phyloP scores from a whole-genome alignment of 2,113 vertebrate species.

The Urocolius indicus region DNA sequence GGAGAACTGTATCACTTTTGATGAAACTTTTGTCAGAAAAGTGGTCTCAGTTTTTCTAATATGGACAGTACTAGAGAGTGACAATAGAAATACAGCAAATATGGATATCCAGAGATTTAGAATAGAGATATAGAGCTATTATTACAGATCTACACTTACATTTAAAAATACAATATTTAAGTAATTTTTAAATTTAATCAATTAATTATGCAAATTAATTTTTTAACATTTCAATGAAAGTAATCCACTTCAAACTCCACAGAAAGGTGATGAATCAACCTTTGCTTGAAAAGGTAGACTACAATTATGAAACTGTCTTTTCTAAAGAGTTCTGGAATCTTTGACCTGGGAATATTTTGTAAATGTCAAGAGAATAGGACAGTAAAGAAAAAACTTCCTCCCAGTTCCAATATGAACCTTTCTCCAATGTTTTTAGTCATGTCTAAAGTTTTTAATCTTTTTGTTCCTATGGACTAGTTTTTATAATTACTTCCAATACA shows the following conservation, averaged over 20 bases:
- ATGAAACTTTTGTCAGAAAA: neutral
- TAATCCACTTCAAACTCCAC: neutral
- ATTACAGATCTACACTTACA: neutral
- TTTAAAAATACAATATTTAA: neutral
- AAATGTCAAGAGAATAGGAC: neutral
- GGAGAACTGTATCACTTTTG: neutral
- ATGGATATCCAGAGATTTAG: neutral
- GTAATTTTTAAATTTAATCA: no score
- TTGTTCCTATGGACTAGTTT: neutral
- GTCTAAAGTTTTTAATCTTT: neutral
- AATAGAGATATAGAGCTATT: neutral
- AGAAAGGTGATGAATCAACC: neutral
- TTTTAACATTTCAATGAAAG: neutral
- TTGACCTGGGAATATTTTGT: neutral
- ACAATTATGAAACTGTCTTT: neutral
- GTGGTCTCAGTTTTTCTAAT: neutral
- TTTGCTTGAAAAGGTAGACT: neutral
- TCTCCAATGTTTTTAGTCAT: neutral
- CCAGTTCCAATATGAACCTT: neutral
- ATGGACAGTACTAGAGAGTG: neutral
- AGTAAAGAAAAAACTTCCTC: neutral
- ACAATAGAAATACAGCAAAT: neutral
- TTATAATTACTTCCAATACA: neutral
- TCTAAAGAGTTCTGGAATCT: neutral
- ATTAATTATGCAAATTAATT: neutral